Percentiles rank a stretch among this genome's conserved stretches.
Evolutionary conservation across 2,113 vertebrate genomes (phyloP).

Genomic region (Oryzias javanicus): DNA sequence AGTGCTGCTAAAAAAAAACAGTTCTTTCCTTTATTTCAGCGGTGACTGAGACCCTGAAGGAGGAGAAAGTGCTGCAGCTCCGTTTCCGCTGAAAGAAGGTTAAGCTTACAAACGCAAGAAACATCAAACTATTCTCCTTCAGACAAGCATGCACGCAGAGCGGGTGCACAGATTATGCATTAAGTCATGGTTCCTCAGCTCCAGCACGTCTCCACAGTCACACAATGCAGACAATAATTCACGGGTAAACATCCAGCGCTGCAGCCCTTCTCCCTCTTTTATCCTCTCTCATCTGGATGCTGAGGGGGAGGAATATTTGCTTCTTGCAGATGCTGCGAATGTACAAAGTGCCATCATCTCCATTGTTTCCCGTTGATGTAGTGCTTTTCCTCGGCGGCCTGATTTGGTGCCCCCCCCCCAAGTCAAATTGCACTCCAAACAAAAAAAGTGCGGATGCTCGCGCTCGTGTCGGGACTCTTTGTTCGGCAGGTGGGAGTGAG

Average conservation of each 20-base stretch:
- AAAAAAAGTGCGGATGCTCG: slow-evolving; percentile 39
- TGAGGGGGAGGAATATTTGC: slow-evolving; percentile 58
- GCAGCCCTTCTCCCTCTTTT: slow-evolving; percentile 50
- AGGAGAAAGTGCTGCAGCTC: background rate
- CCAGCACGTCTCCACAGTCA: slow-evolving; percentile 34
- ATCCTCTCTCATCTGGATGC: slow-evolving; percentile 32
- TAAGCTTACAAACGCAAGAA: slow-evolving; percentile 15
- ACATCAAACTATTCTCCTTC: slow-evolving; percentile 24
- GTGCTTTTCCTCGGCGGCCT: slow-evolving; percentile 34
- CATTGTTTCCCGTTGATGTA: slow-evolving; percentile 46
- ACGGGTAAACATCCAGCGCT: slow-evolving; percentile 59
- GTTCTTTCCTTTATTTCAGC: too few species aligned
- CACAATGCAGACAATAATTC: slow-evolving; percentile 57
- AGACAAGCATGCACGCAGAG: slow-evolving; percentile 12
- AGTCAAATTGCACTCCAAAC: slow-evolving; percentile 25
- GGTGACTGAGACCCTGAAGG: too few species aligned
- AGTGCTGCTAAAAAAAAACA: too few species aligned
- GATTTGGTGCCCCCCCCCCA: slow-evolving; percentile 51
- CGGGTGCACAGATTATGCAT: slow-evolving; percentile 40
- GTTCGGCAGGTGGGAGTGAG: slow-evolving; percentile 56
- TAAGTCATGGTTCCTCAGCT: slow-evolving; percentile 36
- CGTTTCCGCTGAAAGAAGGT: slow-evolving; percentile 1
- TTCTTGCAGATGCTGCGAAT: slow-evolving; percentile 16
- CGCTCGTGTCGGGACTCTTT: slow-evolving; percentile 32
- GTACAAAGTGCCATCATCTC: slow-evolving; percentile 28